Percentiles rank a stretch among this genome's conserved stretches.
These are phyloP conservation scores for Lasioglossum marginatum DNA, from an alignment of 2,888 invertebrate species.

Conservation along the genomic window DNA sequence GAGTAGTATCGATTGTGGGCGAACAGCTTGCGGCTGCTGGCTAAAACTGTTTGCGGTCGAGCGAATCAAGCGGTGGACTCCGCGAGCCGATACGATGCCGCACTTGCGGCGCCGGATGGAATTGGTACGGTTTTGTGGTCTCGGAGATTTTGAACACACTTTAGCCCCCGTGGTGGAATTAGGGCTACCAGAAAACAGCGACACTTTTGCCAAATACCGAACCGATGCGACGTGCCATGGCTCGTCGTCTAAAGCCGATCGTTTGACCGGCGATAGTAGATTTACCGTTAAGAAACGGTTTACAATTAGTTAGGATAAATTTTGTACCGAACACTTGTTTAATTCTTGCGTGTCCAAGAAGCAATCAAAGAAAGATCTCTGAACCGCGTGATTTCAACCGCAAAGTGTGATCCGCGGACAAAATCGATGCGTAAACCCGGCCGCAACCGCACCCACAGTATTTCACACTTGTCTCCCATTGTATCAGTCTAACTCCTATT, in stretches of 20 bases:
- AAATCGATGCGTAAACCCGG: not conserved
- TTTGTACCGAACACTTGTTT: no score
- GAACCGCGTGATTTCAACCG: not conserved
- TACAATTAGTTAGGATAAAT: no score
- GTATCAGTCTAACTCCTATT: slow-evolving; percentile 1
- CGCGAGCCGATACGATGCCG: slow-evolving; percentile 37
- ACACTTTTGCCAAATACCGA: not conserved
- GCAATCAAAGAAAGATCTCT: not conserved
- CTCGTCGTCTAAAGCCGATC: no score
- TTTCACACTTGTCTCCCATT: not conserved
- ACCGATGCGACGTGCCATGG: not conserved
- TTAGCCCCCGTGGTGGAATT: not conserved
- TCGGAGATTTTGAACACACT: slow-evolving; percentile 34
- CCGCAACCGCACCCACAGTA: not conserved
- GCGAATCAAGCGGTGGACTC: slow-evolving; percentile 42
- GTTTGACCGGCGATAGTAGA: no score
- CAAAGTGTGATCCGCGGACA: not conserved
- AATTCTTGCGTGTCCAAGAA: not conserved
- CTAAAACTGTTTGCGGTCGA: slow-evolving; percentile 56
- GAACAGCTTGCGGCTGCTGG: slow-evolving; percentile 37
- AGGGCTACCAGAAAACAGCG: not conserved
- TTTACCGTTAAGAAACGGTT: no score
- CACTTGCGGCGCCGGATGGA: slow-evolving; percentile 30
- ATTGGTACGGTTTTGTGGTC: slow-evolving; percentile 28
- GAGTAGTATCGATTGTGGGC: slow-evolving; percentile 45